Percentiles rank a stretch among this genome's conserved stretches.
phyloP scores from a whole-genome alignment of 2,888 invertebrate genomes.

The Cosmia pyralina region DNA sequence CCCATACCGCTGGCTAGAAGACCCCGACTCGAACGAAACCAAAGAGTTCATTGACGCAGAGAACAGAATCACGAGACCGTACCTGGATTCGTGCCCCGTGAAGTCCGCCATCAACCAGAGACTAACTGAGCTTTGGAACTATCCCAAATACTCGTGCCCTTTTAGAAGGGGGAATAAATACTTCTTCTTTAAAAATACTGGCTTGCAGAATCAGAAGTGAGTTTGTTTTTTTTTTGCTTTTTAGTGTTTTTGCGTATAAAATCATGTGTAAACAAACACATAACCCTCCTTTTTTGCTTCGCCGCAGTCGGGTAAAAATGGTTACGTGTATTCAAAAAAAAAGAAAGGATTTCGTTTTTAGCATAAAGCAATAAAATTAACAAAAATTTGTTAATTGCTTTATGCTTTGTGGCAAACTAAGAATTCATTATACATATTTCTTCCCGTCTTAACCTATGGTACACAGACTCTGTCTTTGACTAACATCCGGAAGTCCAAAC shows the following conservation, averaged over 20 bases:
- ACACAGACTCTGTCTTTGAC: too few relatives aligned
- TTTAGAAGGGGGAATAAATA: slow-evolving; percentile 95
- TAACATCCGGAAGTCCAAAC: too few relatives aligned
- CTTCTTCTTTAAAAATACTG: slow-evolving; percentile 97
- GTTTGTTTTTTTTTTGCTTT: slow-evolving; percentile 51
- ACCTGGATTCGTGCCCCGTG: slow-evolving; percentile 93
- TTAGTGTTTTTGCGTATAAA: neutral
- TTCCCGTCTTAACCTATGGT: too few relatives aligned
- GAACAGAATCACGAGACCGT: slow-evolving; percentile 96
- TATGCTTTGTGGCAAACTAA: neutral
- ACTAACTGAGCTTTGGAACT: slow-evolving; percentile 98
- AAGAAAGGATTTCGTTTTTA: too few relatives aligned
- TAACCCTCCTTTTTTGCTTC: too few relatives aligned
- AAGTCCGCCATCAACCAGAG: slow-evolving; percentile 94
- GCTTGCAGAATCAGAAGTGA: slow-evolving; percentile 98
- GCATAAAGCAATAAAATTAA: too few relatives aligned
- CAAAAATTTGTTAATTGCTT: neutral
- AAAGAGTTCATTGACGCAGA: slow-evolving; percentile 97
- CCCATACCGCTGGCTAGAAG: slow-evolving; percentile 99
- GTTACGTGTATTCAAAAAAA: neutral
- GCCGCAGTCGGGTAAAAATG: neutral
- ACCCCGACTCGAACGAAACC: slow-evolving; percentile 98
- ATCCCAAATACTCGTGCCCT: slow-evolving; percentile 98
- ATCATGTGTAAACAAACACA: neutral
- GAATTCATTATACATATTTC: too few relatives aligned